Base-by-base conservation (phyloP, 2,888 invertebrate genomes). In the Drosophila lutescens region DNA sequence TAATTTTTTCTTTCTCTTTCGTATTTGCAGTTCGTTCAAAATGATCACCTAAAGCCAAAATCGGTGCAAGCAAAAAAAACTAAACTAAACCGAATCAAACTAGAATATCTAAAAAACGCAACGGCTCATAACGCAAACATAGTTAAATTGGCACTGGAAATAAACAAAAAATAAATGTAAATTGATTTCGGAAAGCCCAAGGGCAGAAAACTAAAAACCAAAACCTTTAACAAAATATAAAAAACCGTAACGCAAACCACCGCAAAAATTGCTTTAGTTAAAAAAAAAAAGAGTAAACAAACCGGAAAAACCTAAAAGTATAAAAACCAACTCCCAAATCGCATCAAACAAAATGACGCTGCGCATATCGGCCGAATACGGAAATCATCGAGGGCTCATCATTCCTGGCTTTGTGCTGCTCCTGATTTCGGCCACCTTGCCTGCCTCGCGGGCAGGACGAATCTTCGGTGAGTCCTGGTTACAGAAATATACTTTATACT, bases 301-400 rank as follows among this genome's bases (percentile, higher is more conserved):
- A 26, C 26, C 26, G 26, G 26, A 26, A 26, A 44, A 41, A 40
- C 36, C 20, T 34, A 38, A 50, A 44, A 20, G 26, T 43, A 71
- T 90, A 61, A 51, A 17, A 40, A 30, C 15, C 65, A 57, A 46
- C 26, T 40, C 34, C 32, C 41, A n/a, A 66, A 74, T 65, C 30
- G 38, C 53, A 73, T 51, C 63, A 73, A 60, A 58, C 86, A 85
- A 84, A 83, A 92, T 92, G 92, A 91, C 91, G 90, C 79, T 87
- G 79, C 90, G 91, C 81, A 88, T 91, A 82, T 89, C 91, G 76
- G 90, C 88, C 61, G 91, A 90, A 89, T 91, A 86, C 81, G 90
- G 90, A 88, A 91, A 91, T 90, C 89, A 91, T 89, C 89, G 90
- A 82, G 91, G 90, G 86, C 90, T 91, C 86, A 91, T 92, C 84